Evolutionary conservation across 1,140 invertebrate species (phyloP).

Genomic region (Diorhabda elongata): DNA sequence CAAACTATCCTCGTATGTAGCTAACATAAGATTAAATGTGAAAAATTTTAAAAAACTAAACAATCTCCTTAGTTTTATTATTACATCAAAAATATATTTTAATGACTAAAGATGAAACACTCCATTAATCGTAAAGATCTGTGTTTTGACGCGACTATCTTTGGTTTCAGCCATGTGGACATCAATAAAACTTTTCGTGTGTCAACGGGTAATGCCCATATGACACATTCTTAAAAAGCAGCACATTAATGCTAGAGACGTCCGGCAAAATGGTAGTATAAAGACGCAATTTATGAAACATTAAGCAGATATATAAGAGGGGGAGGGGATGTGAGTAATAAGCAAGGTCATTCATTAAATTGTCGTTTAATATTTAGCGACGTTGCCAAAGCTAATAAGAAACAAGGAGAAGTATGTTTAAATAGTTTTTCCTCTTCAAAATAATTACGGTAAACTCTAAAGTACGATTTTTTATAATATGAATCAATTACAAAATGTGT

Average conservation of each 20-base stretch:
- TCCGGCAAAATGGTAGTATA: neutral
- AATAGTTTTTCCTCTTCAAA: neutral
- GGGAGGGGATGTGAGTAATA: conserved; percentile 1
- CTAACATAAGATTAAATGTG: too few relatives aligned
- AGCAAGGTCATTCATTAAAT: conserved; percentile 2
- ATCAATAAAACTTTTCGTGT: neutral
- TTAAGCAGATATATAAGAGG: neutral
- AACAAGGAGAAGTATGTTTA: neutral
- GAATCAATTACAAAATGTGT: neutral
- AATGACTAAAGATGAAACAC: neutral
- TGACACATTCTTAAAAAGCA: conserved; percentile 2
- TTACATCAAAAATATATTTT: too few relatives aligned
- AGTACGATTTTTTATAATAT: neutral
- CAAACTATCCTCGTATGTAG: too few relatives aligned
- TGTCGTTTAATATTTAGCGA: neutral
- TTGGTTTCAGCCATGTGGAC: neutral
- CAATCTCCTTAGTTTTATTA: too few relatives aligned
- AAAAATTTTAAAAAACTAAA: too few relatives aligned
- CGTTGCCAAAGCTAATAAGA: neutral
- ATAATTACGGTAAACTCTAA: neutral
- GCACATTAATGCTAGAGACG: neutral
- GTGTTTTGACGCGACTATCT: neutral
- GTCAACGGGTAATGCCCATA: neutral
- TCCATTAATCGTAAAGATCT: neutral
- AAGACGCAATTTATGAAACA: neutral